Conservation (phyloP, 2,888 invertebrate species). For the Hypomecis punctinalis region DNA sequence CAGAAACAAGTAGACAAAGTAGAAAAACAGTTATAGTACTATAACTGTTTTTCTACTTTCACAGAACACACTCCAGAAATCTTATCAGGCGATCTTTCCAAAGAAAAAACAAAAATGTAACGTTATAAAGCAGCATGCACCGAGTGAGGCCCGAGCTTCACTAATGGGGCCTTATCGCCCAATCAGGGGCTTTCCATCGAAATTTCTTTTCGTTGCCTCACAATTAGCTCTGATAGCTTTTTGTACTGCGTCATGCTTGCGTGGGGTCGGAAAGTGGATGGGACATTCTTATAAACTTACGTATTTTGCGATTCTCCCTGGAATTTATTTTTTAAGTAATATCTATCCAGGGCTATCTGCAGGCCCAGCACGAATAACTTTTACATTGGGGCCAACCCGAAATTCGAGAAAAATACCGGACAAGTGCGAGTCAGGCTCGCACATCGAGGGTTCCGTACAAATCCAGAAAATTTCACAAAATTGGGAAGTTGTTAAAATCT, state of each 20-base stretch:
- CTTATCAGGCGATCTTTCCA: background rate
- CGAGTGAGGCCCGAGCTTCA: constrained; percentile 71
- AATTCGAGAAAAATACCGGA: too few species aligned
- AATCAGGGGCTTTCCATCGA: constrained; percentile 70
- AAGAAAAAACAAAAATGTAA: constrained; percentile 7
- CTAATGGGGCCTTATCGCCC: constrained; percentile 75
- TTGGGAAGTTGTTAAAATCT: too few species aligned
- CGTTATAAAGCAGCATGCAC: constrained; percentile 51
- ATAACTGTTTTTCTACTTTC: too few species aligned
- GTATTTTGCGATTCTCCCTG: background rate
- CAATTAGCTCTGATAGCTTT: constrained; percentile 81
- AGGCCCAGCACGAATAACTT: too few species aligned
- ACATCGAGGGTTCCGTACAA: too few species aligned
- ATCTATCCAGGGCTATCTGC: too few species aligned
- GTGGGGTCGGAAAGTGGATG: constrained; percentile 36
- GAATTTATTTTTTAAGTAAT: background rate
- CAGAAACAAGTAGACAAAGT: too few species aligned
- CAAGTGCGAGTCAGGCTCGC: too few species aligned
- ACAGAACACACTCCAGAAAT: background rate
- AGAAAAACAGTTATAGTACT: too few species aligned
- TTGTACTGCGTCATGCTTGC: constrained; percentile 74
- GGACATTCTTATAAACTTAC: background rate
- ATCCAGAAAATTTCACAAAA: too few species aligned
- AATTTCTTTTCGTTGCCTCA: constrained; percentile 79
- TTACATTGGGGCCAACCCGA: too few species aligned